Conservation (phyloP, 2,888 invertebrate species). For the Pterobdella sp. region DNA sequence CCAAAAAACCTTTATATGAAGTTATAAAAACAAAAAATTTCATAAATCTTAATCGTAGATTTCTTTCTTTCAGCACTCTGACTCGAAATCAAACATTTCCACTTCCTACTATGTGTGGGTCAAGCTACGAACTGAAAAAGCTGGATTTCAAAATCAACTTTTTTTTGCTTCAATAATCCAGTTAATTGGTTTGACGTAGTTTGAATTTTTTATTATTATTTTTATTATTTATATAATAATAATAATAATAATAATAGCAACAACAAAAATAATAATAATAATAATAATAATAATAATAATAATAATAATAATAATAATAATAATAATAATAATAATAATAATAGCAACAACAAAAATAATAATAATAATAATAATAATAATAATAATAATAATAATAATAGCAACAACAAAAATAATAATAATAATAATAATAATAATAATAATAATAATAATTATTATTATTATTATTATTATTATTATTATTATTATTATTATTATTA, state of each 20-base stretch:
- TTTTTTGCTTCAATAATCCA: no score
- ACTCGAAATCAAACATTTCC: no score
- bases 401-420: constrained; percentile 7
- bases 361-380: constrained; percentile 13
- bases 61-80: no score
- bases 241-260: constrained; percentile 25
- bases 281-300: constrained; percentile 19
- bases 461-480: not conserved
- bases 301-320: constrained; percentile 18
- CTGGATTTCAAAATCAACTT: no score
- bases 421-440: constrained; percentile 16
- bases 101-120: no score
- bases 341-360: constrained; percentile 10
- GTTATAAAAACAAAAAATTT: no score
- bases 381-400: constrained; percentile 20
- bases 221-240: constrained; percentile 5
- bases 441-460: not conserved
- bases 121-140: no score
- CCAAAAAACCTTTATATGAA: no score
- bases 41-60: no score
- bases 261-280: constrained; percentile 26
- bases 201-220: no score
- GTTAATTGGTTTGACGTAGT: no score
- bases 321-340: constrained; percentile 10
- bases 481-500: not conserved